Evolutionary conservation across 2,797 vertebrate genomes (phyloP).

Genomic region (Momotus momota): DNA sequence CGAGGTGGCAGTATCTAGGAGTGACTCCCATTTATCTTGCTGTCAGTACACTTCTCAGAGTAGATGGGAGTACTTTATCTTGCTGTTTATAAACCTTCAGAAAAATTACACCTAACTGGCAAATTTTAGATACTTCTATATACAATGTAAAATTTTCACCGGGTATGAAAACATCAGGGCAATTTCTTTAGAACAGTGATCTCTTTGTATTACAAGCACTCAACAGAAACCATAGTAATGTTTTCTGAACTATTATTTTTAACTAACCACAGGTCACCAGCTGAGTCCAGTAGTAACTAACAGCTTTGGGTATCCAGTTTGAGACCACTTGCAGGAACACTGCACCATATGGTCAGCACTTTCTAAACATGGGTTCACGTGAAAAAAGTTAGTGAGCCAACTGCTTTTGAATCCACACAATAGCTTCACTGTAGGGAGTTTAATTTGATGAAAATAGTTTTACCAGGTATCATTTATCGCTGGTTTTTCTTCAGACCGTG

Average conservation of each 20-base stretch:
- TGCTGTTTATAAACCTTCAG: conserved; percentile 41
- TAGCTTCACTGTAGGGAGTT: not conserved
- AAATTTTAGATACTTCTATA: conserved; percentile 9
- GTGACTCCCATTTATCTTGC: conserved; percentile 44
- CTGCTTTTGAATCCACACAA: not conserved
- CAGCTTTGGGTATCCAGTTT: not conserved
- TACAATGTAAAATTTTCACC: not conserved
- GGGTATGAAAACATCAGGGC: not conserved
- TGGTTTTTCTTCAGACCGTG: not conserved
- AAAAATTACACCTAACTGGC: conserved; percentile 32
- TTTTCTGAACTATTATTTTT: not conserved
- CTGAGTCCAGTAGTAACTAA: not conserved
- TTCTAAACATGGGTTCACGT: not conserved
- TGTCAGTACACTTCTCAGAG: conserved; percentile 48
- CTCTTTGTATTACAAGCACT: not conserved
- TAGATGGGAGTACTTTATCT: conserved; percentile 57
- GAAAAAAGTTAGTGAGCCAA: not conserved
- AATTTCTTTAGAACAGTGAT: not conserved
- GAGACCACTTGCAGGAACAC: not conserved
- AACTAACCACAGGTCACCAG: not conserved
- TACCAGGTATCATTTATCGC: not conserved
- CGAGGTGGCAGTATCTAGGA: conserved; percentile 7
- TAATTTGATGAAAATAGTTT: not conserved
- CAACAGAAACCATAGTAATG: not conserved
- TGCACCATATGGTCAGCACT: not conserved